Conservation (phyloP, 1,140 invertebrate species). For the Drosophila sproati region DNA sequence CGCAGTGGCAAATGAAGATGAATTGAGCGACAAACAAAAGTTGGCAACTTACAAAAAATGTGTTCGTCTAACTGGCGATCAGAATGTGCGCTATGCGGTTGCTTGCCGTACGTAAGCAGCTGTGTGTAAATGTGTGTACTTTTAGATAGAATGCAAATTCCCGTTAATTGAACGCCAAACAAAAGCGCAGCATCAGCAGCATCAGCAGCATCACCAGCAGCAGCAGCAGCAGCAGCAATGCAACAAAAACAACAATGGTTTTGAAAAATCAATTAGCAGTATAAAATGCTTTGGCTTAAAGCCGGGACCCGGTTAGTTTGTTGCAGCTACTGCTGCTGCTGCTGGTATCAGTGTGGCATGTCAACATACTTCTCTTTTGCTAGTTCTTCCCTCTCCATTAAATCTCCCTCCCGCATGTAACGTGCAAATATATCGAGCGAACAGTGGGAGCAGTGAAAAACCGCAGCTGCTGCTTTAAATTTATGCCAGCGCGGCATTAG, state of each 20-base stretch:
- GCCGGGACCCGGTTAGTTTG: slow-evolving; percentile 48
- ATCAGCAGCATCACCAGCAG: too few species aligned
- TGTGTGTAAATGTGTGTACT: slow-evolving; percentile 18
- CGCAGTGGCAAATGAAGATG: slow-evolving; percentile 1
- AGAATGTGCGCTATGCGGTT: not conserved
- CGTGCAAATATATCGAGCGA: slow-evolving; percentile 35
- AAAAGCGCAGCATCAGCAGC: slow-evolving; percentile 38
- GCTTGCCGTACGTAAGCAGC: not conserved
- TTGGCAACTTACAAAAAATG: slow-evolving; percentile 2
- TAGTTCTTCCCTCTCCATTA: too few species aligned
- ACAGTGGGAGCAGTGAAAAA: slow-evolving; percentile 54
- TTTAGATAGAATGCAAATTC: slow-evolving; percentile 73
- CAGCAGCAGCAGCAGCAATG: not conserved
- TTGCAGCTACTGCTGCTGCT: slow-evolving; percentile 24
- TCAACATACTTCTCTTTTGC: slow-evolving; percentile 3
- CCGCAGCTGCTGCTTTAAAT: slow-evolving; percentile 80
- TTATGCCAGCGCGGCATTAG: slow-evolving; percentile 78
- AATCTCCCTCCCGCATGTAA: not conserved
- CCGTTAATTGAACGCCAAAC: slow-evolving; percentile 76
- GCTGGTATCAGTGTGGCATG: slow-evolving; percentile 27
- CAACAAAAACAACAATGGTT: slow-evolving; percentile 34
- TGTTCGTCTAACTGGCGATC: slow-evolving; percentile 2
- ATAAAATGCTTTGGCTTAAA: slow-evolving; percentile 69
- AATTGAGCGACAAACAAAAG: not conserved
- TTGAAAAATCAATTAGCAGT: slow-evolving; percentile 78